Percentiles rank a stretch among this genome's conserved stretches.
These are phyloP conservation scores for Herpailurus yagouaroundi DNA, from an alignment of 2,113 vertebrate genomes.

Conservation along the genomic window DNA sequence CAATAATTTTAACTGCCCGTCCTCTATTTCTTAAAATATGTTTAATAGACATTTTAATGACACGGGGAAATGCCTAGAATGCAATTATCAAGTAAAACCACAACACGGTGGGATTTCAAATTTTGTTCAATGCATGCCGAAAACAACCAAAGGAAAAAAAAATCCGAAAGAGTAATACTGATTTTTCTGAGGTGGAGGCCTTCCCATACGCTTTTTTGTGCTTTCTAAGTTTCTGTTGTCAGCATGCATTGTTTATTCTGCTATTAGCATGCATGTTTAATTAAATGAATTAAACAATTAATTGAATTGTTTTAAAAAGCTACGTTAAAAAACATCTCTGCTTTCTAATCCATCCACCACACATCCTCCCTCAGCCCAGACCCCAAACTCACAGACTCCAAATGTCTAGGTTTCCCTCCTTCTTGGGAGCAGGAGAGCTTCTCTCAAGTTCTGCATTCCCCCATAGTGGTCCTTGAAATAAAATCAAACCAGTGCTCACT, in stretches of 20 bases:
- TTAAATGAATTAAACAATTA: neutral
- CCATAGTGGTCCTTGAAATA: neutral
- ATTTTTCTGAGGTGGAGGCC: neutral
- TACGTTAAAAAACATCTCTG: neutral
- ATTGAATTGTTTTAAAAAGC: neutral
- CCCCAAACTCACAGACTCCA: neutral
- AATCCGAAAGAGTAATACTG: neutral
- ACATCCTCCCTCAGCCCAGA: neutral
- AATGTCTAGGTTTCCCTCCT: neutral
- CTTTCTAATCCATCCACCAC: neutral
- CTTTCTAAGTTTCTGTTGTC: slow-evolving; percentile 9
- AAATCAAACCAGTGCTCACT: slow-evolving; percentile 57
- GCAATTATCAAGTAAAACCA: neutral
- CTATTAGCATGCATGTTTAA: neutral
- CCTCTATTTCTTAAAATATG: neutral
- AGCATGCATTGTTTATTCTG: neutral
- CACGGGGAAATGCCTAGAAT: neutral
- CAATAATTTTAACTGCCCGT: neutral
- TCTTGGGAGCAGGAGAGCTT: neutral
- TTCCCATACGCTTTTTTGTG: neutral
- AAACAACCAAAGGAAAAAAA: neutral
- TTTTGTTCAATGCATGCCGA: neutral
- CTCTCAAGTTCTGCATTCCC: neutral
- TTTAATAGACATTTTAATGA: neutral
- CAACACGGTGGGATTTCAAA: neutral